A percentile compares a stretch with the other conserved stretches of the same genome.
Conservation (phyloP, 2,888 invertebrate genomes). For the Tachystola acroxantha region DNA sequence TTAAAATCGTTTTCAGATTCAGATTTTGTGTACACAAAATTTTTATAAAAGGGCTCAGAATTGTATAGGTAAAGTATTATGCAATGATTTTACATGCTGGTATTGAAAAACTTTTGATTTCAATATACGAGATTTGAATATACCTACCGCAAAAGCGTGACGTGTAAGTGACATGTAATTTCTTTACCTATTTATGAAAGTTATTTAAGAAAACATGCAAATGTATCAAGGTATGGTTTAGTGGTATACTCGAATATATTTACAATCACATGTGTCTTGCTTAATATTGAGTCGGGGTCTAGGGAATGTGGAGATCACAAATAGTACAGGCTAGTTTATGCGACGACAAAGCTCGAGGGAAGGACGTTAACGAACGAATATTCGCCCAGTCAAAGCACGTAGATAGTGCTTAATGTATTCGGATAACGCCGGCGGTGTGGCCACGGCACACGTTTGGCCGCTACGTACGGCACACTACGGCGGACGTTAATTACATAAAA, state of each 20-base stretch:
- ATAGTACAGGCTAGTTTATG: constrained; percentile 18
- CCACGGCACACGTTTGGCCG: constrained; percentile 27
- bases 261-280: no score
- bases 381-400: constrained; percentile 50
- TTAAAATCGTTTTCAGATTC: no score
- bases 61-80: no score
- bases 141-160: no score
- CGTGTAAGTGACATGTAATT: constrained; percentile 2
- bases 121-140: not conserved
- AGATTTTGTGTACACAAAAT: no score
- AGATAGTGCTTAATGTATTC: constrained; percentile 52
- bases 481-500: constrained; percentile 62
- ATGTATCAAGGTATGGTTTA: no score
- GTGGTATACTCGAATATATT: no score
- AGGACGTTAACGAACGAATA: constrained; percentile 40
- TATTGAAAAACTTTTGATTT: not conserved
- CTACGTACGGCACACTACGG: constrained; percentile 18
- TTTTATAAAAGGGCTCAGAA: no score
- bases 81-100: no score
- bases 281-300: no score
- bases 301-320: constrained; percentile 8
- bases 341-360: constrained; percentile 33
- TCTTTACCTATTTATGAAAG: not conserved
- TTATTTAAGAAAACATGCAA: no score
- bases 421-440: constrained; percentile 42